Evolutionary conservation across 2,113 vertebrate genomes (phyloP).

Genomic region (Eleginops maclovinus): DNA sequence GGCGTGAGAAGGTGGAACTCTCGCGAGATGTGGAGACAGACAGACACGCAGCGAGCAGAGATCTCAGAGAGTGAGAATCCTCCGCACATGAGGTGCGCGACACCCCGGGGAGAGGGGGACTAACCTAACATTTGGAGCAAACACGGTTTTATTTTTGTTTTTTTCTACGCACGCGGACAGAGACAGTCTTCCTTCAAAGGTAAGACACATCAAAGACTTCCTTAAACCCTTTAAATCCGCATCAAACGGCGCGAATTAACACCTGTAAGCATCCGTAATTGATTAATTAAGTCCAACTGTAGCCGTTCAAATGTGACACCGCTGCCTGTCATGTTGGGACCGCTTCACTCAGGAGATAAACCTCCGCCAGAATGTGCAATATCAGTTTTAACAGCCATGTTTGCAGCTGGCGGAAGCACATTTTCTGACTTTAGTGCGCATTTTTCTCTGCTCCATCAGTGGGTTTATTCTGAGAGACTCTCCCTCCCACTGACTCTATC

Average conservation of each 20-base stretch:
- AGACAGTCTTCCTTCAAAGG: constrained; percentile 46
- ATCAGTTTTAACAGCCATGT: constrained; percentile 2
- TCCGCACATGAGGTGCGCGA: constrained; percentile 57
- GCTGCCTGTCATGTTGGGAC: not conserved
- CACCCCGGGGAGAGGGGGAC: constrained; percentile 47
- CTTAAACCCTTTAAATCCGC: not conserved
- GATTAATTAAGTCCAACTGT: constrained; percentile 42
- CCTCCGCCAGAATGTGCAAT: constrained; percentile 17
- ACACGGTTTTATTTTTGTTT: not conserved
- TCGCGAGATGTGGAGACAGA: constrained; percentile 57
- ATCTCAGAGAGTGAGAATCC: constrained; percentile 18
- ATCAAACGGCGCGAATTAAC: constrained; percentile 21
- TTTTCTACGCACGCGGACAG: constrained; percentile 6
- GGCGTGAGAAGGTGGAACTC: constrained; percentile 67
- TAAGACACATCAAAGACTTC: constrained; percentile 29
- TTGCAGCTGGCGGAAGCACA: not conserved
- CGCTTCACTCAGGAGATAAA: not conserved
- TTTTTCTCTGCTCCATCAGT: not conserved
- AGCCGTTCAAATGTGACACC: not conserved
- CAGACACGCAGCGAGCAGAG: constrained; percentile 27
- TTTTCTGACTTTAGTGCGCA: not conserved
- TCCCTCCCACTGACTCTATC: constrained; percentile 32
- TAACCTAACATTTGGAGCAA: constrained; percentile 49
- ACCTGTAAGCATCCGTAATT: constrained; percentile 62
- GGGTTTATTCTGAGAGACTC: not conserved